Conservation (phyloP, 1,140 invertebrate genomes). For the Caenorhabditis latens region DNA sequence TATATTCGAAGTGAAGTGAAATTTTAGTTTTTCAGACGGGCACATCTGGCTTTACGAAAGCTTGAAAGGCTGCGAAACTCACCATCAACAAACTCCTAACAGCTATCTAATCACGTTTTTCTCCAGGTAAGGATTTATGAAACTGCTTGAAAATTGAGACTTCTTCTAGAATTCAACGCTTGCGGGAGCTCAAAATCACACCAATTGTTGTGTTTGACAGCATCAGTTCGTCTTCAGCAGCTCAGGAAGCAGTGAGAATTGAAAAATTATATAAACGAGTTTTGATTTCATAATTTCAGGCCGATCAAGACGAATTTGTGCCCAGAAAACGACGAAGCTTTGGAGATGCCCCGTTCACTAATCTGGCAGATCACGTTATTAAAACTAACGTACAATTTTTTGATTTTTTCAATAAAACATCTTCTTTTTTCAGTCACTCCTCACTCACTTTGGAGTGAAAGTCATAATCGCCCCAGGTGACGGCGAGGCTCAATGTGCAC, state of each 20-base stretch:
- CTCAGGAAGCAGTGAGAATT: neutral
- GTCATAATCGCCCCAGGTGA: slow-evolving; percentile 58
- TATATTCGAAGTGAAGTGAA: neutral
- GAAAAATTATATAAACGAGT: neutral
- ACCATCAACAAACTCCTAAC: slow-evolving; percentile 34
- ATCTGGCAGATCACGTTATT: slow-evolving; percentile 5
- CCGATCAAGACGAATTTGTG: neutral
- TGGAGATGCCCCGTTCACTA: neutral
- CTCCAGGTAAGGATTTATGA: neutral
- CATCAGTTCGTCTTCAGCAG: slow-evolving; percentile 21
- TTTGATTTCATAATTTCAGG: neutral
- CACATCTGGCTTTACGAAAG: slow-evolving; percentile 59
- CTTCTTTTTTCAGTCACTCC: slow-evolving; percentile 39
- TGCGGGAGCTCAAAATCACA: slow-evolving; percentile 34
- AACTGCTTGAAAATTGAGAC: neutral
- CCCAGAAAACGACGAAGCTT: neutral
- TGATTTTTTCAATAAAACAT: neutral
- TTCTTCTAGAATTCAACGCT: slow-evolving; percentile 12
- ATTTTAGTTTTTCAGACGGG: slow-evolving; percentile 53
- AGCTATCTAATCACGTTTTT: slow-evolving; percentile 37
- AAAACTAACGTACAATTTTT: slow-evolving; percentile 17
- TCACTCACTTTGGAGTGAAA: slow-evolving; percentile 50
- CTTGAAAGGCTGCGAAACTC: slow-evolving; percentile 47
- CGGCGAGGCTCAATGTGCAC: slow-evolving; percentile 64
- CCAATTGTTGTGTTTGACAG: slow-evolving; percentile 64